Conservation (phyloP, 35 echinoderm and acorn worm genomes). For the Stichopus chloronotus region DNA sequence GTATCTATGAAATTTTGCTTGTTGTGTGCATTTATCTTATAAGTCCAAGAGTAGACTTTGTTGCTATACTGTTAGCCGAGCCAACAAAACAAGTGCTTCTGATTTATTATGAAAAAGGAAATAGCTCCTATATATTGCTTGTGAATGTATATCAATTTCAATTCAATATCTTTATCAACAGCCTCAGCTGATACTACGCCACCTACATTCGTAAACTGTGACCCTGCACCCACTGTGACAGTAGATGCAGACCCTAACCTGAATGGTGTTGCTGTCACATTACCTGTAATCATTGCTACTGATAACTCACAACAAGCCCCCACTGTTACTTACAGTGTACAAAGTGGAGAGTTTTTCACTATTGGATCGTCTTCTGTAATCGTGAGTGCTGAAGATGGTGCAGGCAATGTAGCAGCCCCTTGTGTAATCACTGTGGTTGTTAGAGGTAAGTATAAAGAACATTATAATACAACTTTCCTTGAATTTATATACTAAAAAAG, state of each 20-base stretch:
- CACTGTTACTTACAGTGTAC: background rate
- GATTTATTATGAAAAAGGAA: no score
- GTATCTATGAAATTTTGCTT: no score
- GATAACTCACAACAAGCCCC: slow-evolving; percentile 39
- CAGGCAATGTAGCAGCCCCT: background rate
- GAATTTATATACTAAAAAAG: no score
- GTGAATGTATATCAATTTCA: no score
- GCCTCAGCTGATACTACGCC: background rate
- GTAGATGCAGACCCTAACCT: slow-evolving; percentile 1
- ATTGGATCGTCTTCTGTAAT: slow-evolving; percentile 25
- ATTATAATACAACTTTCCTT: no score
- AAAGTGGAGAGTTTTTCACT: background rate
- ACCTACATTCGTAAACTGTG: slow-evolving; percentile 39
- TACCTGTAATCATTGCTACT: slow-evolving; percentile 31
- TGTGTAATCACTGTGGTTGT: slow-evolving; percentile 44
- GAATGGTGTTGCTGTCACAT: slow-evolving; percentile 35
- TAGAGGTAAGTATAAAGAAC: background rate
- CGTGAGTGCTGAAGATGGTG: slow-evolving; percentile 22
- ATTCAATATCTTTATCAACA: background rate
- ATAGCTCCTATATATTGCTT: no score
- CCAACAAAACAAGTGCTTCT: no score
- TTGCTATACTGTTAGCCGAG: no score
- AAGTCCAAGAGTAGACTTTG: no score
- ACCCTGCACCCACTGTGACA: no score
- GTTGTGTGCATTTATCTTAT: no score